Conservation (phyloP, 2,888 invertebrate genomes). For the Stenoptilia bipunctidactyla region DNA sequence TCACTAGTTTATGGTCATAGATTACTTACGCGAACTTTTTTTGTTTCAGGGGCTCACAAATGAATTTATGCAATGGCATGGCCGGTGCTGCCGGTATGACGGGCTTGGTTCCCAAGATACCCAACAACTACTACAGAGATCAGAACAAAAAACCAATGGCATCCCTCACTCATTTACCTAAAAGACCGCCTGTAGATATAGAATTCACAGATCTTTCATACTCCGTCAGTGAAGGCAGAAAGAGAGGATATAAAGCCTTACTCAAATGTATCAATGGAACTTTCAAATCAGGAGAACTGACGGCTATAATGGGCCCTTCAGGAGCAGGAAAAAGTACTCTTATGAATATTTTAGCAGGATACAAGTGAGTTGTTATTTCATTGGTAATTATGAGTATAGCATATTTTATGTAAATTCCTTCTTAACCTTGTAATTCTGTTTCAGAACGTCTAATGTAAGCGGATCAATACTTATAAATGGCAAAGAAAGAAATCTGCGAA, state of each 20-base stretch:
- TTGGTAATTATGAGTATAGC: neutral
- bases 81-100: constrained; percentile 57
- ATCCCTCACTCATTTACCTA: constrained; percentile 84
- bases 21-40: too few relatives aligned
- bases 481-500: constrained; percentile 85
- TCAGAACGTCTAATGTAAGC: constrained; percentile 85
- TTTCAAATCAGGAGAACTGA: constrained; percentile 90
- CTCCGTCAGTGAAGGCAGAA: constrained; percentile 87
- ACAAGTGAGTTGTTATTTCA: constrained; percentile 75
- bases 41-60: constrained; percentile 77
- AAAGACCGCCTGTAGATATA: constrained; percentile 90
- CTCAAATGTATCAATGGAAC: constrained; percentile 90
- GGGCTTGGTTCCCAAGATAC: constrained; percentile 77
- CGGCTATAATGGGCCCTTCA: constrained; percentile 97
- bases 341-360: constrained; percentile 90
- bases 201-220: constrained; percentile 91
- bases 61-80: constrained; percentile 79
- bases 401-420: neutral
- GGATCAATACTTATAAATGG: constrained; percentile 91
- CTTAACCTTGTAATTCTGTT: constrained; percentile 19
- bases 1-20: too few relatives aligned
- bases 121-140: constrained; percentile 76
- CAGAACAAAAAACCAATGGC: constrained; percentile 79
- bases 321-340: constrained; percentile 83
- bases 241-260: constrained; percentile 87